Evolutionary conservation across 2,113 vertebrate species (phyloP), one percentile per base, ranked within the genome.

Genomic region (Pangasianodon hypophthalmus): DNA sequence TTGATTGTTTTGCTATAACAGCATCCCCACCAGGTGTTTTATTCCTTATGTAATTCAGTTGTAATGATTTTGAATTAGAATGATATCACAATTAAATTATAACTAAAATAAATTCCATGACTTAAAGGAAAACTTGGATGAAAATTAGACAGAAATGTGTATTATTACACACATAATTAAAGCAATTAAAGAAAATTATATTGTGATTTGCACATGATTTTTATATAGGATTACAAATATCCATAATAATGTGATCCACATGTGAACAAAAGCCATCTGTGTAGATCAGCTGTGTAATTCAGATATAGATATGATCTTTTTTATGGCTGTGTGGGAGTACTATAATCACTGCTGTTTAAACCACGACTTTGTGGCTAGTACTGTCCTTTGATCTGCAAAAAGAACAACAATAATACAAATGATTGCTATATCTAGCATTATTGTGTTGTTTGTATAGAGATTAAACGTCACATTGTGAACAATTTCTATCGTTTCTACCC

Each of bases 251-350:
- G 56, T 58, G 54, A 10, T 32, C n/a, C 50, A 32, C 79, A n/a
- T 81, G 54, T 41, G 32, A 84, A 41, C 18, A 56, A 3, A 60
- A 11, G 16, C 16, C 82, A 84, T 37, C n/a, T 0, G 26, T 84
- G 6, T 26, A 41, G 37, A 44, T 58, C 54, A 56, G 14, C 50
- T 52, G n/a, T 60, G 52, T 56, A n/a, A 67, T 26, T 8, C 10
- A 54, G 18, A 58, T 26, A 62, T 6, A 44, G 6, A 11, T 44
- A 26, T 62, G 11, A 62, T 84, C 10, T 60, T 73, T 32, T 56
- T 84, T 84, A 84, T 84, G 56, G 83, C 64, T 19, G 54, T 56
- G 32, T 84, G 54, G 52, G 54, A 60, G 19, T 84, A 11, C 32
- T 16, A 77, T 77, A 44, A 58, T 44, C 58, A 46, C 41, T 44